These are phyloP conservation scores for Pluvialis apricaria DNA, from an alignment of 2,113 vertebrate species.

Conservation along the genomic window DNA sequence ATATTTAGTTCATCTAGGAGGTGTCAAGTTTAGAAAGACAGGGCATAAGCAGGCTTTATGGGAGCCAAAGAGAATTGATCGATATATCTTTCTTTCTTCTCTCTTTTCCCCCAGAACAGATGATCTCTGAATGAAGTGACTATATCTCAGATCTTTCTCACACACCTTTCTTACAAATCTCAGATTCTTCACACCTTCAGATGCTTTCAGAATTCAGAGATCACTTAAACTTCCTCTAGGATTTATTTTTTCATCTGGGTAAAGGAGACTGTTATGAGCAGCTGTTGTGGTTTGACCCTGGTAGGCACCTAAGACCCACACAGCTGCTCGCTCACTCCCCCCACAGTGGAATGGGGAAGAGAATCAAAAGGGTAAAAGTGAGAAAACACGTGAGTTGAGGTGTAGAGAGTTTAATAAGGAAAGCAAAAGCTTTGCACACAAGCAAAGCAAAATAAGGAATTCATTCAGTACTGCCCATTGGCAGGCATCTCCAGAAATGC, in stretches of 20 bases:
- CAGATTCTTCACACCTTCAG: background rate
- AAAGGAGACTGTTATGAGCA: background rate
- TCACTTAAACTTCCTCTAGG: background rate
- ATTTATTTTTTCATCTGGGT: background rate
- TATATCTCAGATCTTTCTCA: background rate
- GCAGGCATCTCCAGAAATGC: background rate
- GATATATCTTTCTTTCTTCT: background rate
- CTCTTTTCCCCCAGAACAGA: background rate
- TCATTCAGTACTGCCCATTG: background rate
- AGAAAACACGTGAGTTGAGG: background rate
- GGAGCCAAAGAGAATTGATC: background rate
- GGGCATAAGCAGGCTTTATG: background rate
- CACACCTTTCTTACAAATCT: background rate
- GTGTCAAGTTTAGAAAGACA: background rate
- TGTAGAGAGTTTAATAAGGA: background rate
- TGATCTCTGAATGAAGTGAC: background rate
- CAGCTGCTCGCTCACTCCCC: background rate
- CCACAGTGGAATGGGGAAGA: background rate
- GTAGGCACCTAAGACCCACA: background rate
- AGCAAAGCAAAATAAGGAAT: background rate
- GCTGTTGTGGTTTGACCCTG: background rate
- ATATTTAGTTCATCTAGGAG: background rate
- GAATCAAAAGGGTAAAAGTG: background rate
- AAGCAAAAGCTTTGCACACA: background rate
- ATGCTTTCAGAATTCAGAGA: background rate